Evolutionary conservation across 2,797 vertebrate species (phyloP), one percentile per base, ranked within the genome.

Genomic region (Neosalanx taihuensis): DNA sequence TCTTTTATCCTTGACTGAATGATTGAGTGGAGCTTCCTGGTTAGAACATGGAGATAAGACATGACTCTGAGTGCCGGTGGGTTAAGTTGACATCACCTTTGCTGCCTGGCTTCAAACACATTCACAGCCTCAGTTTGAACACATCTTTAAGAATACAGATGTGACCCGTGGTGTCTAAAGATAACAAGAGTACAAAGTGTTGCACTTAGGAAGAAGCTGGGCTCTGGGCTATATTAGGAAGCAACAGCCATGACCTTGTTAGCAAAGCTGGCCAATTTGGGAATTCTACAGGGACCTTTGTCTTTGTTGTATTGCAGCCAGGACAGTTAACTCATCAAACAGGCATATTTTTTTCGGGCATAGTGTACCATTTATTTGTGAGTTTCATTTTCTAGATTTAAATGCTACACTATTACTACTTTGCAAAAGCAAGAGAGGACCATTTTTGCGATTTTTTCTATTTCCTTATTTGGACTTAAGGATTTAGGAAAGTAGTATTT

Each of bases 171-270:
- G 92, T 95, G 94, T 94, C 91, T 80, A 89, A 72, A 89, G 95
- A 97, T 97, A 97, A 95, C 91, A 76, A 76, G 90, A 83, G 77
- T 88, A 94, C 94, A 95, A 95, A 96, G 95, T 95, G 93, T 92
- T 89, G 88, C 94, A 92, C 93, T 95, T 92, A 87, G 74, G 79
- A 79, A 81, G 81, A 87, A 90, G 76, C 76, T 89, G 23, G 23
- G 85, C 89, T 87, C 92, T 91, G 82, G 85, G 90, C 93, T 97
- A 97, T 98, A 96, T 97, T 94, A 94, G 94, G 95, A 93, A 94
- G 89, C 91, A 85, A 88, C 90, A 91, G 88, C 88, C 89, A 89
- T 93, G 94, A 96, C 95, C 94, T 96, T 95, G 95, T 86, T 84
- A 82, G 86, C 90, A 90, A 90, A 91, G 92, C 92, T 94, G 93